Evolutionary conservation across 2,888 invertebrate genomes (phyloP).

Genomic region (Caenorhabditis plicata): DNA sequence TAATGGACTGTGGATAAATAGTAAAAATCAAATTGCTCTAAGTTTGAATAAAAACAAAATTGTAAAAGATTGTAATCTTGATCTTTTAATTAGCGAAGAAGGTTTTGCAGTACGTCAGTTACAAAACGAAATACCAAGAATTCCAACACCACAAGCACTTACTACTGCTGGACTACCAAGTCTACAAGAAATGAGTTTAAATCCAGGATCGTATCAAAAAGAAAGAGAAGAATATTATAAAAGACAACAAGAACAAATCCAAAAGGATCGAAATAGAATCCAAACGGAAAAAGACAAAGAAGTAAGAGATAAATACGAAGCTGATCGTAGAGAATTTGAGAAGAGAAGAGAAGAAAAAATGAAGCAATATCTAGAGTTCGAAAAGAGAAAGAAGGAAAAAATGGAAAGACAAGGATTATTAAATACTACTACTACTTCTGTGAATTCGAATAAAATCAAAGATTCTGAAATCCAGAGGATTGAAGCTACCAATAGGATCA

Average conservation of each 20-base stretch:
- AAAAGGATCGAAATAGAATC: constrained; percentile 1
- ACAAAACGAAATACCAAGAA: not conserved
- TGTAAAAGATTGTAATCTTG: constrained; percentile 15
- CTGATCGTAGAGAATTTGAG: constrained; percentile 3
- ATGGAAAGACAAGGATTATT: too few relatives aligned
- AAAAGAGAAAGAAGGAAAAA: too few relatives aligned
- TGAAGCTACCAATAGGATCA: not conserved
- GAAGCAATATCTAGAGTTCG: too few relatives aligned
- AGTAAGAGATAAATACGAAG: too few relatives aligned
- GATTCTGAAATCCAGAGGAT: constrained; percentile 2
- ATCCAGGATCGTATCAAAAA: too few relatives aligned
- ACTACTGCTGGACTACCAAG: not conserved
- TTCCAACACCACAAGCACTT: constrained; percentile 3
- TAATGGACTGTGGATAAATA: too few relatives aligned
- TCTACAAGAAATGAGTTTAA: not conserved
- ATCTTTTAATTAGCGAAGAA: too few relatives aligned
- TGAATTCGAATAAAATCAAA: constrained; percentile 1
- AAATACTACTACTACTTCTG: too few relatives aligned
- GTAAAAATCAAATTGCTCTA: too few relatives aligned
- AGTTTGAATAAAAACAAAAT: constrained; percentile 19
- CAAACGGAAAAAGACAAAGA: constrained; percentile 4
- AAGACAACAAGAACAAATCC: too few relatives aligned
- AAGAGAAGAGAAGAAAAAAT: constrained; percentile 13
- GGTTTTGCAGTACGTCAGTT: constrained; percentile 31
- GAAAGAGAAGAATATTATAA: too few relatives aligned